Percentiles rank a stretch among this genome's conserved stretches.
These are phyloP conservation scores for Drosophila ezoana DNA, from an alignment of 2,888 invertebrate species.

Conservation along the genomic window DNA sequence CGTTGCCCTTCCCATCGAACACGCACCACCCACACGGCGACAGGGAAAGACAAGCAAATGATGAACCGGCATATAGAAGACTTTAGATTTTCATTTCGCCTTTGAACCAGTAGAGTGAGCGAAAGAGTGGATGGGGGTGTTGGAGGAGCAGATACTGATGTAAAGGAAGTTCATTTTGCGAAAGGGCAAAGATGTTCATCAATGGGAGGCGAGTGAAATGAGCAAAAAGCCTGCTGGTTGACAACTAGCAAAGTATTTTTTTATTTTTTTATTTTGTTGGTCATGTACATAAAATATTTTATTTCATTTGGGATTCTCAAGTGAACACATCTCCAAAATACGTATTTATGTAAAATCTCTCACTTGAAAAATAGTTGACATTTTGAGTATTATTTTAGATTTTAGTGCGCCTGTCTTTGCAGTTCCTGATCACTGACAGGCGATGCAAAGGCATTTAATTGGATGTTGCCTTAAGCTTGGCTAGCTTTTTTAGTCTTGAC, in stretches of 20 bases:
- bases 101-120: constrained; percentile 5
- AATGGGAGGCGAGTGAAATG: constrained; percentile 66
- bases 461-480: constrained; percentile 47
- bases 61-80: constrained; percentile 62
- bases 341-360: constrained; percentile 36
- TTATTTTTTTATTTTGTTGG: neutral
- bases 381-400: constrained; percentile 63
- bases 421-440: constrained; percentile 68
- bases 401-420: constrained; percentile 41
- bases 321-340: constrained; percentile 47
- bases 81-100: constrained; percentile 50
- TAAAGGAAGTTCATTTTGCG: constrained; percentile 49
- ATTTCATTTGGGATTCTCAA: constrained; percentile 71
- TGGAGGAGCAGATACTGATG: neutral
- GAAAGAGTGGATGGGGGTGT: neutral
- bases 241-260: constrained; percentile 61
- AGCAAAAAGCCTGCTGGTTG: constrained; percentile 66
- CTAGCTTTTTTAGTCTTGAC: constrained; percentile 7
- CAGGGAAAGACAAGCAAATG: constrained; percentile 63
- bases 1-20: neutral
- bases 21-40: constrained; percentile 46
- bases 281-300: constrained; percentile 67
- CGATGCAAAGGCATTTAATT: constrained; percentile 76
- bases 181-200: constrained; percentile 52
- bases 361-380: constrained; percentile 69